Conservation (phyloP, 2,797 vertebrate genomes). For the Brachyalestes nurse region DNA sequence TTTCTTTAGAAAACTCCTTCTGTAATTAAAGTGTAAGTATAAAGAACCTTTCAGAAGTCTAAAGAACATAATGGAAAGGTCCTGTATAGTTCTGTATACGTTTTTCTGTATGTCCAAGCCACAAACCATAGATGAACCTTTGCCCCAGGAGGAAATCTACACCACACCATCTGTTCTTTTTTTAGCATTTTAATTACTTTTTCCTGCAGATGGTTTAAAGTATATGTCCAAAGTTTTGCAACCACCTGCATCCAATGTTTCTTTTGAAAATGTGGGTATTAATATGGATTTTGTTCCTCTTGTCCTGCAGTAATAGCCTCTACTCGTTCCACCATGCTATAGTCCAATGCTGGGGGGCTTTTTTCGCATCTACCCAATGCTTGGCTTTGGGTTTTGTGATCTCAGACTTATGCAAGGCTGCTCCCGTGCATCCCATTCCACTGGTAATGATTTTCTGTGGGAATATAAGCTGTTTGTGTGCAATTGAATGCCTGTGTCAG, state of each 20-base stretch:
- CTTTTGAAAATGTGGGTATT: not conserved
- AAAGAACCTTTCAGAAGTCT: not conserved
- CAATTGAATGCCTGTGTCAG: not conserved
- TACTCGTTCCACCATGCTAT: not conserved
- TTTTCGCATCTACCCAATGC: not conserved
- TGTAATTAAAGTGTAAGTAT: not conserved
- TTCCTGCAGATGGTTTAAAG: not conserved
- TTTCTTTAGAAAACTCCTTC: not conserved
- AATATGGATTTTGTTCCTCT: not conserved
- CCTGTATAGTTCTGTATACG: not conserved
- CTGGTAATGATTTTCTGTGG: not conserved
- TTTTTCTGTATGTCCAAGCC: not conserved
- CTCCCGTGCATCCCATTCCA: not conserved
- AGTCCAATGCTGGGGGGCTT: not conserved
- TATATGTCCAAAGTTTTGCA: not conserved
- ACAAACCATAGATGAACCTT: not conserved
- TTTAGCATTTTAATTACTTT: not conserved
- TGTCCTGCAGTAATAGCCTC: not conserved
- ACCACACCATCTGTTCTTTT: not conserved
- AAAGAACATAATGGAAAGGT: not conserved
- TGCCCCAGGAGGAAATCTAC: not conserved
- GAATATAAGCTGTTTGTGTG: not conserved
- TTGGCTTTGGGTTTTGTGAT: not conserved
- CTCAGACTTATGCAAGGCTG: not conserved
- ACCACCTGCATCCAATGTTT: not conserved